Base-by-base conservation (phyloP, 2,797 vertebrate species). In the Poeciliopsis paucimaculata region DNA sequence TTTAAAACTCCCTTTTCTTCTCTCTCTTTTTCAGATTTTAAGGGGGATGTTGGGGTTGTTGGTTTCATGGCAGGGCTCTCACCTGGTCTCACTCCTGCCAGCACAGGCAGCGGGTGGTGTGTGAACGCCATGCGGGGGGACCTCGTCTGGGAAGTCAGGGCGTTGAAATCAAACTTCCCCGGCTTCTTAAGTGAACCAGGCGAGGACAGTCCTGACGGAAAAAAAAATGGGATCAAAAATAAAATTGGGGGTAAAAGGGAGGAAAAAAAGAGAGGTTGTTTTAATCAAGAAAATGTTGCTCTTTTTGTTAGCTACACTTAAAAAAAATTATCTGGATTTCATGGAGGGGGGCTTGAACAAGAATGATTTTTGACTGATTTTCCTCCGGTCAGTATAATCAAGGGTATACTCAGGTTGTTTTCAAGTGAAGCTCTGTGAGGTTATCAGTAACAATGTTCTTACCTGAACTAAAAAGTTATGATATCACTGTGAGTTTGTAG, bases 1-100 rank as follows among this genome's bases (percentile, higher is more conserved):
- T 88, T 87, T 82, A 87, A 91, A 85, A 84, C 89, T 93, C 81
- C 86, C 92, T 93, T 93, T 94, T 91, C 90, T 91, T 94, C 91
- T 94, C 93, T 95, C 90, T 94, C 93, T 92, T 89, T 92, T 91
- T 92, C 89, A 93, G 88, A 80, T 84, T 76, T 71, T 76, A 83
- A 83, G 76, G 31, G 75, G 84, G 71, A 43, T 49, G 41, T 43
- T 53, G 64, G 81, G 73, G 55, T 75, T 84, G 86, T 88, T 79
- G 87, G 89, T 82, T 89, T 93, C 83, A 88, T 90, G 91, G 92
- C 90, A 91, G 90, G 86, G 83, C 90, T 96, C 97, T 98, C 97
- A 98, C 98, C 98, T 98, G 98, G 97, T 97, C 98, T 97, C 96
- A 98, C 97, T 96, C 98, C 98, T 93, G 97, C 97, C 96, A 98